Evolutionary conservation across 1,140 invertebrate species (phyloP).

Genomic region (Babylonia areolata): DNA sequence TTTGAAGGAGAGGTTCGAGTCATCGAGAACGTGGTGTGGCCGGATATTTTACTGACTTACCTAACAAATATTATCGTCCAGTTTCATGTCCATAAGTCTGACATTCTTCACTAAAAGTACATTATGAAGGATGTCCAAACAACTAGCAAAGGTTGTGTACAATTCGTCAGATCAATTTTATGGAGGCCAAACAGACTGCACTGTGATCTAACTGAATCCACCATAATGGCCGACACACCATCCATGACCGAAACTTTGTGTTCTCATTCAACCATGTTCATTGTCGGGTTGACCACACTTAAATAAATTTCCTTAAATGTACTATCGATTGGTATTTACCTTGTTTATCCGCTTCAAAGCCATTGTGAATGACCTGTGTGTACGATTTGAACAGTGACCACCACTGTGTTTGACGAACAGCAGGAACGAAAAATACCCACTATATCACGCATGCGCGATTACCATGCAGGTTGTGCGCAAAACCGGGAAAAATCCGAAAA

Average conservation of each 20-base stretch:
- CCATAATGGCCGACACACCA: not conserved
- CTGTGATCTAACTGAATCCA: not conserved
- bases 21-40: too few species aligned
- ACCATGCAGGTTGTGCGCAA: constrained; percentile 6
- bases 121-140: too few species aligned
- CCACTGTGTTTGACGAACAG: constrained; percentile 1
- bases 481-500: not conserved
- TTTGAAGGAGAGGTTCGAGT: too few species aligned
- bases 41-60: too few species aligned
- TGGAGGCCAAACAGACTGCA: too few species aligned
- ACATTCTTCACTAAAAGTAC: too few species aligned
- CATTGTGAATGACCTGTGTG: not conserved
- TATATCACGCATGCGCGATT: constrained; percentile 1
- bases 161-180: too few species aligned
- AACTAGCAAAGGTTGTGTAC: too few species aligned
- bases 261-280: not conserved
- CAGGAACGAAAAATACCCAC: constrained; percentile 11
- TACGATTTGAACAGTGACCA: not conserved
- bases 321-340: not conserved
- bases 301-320: not conserved
- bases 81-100: too few species aligned
- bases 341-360: constrained; percentile 3
- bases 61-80: too few species aligned
- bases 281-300: not conserved
- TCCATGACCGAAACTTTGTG: not conserved